phyloP scores from a whole-genome alignment of 2,797 vertebrate species.

The Discoglossus pictus region DNA sequence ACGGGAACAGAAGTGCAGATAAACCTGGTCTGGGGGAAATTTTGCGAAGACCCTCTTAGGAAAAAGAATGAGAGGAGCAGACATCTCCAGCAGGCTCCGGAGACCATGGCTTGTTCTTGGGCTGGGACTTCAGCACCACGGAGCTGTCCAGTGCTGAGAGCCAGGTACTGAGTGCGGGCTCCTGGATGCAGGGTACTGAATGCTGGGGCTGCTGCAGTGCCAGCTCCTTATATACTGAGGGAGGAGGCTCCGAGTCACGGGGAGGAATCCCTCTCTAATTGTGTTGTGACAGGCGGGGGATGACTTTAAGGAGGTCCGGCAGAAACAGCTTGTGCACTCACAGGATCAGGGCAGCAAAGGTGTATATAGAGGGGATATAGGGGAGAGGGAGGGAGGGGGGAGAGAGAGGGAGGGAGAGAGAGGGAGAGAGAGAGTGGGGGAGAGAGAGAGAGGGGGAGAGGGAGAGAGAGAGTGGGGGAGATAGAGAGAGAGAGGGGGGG shows the following conservation, averaged over 20 bases:
- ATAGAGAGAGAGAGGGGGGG: too few species aligned
- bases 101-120: conserved; percentile 61
- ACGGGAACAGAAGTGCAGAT: conserved; percentile 95
- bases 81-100: conserved; percentile 72
- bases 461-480: too few species aligned
- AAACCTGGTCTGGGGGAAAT: conserved; percentile 90
- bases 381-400: too few species aligned
- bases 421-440: too few species aligned
- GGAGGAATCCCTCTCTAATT: conserved; percentile 72
- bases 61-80: conserved; percentile 72
- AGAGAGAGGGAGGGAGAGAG: too few species aligned
- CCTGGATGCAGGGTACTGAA: conserved; percentile 74
- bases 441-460: too few species aligned
- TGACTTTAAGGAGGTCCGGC: conserved; percentile 65
- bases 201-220: conserved; percentile 67
- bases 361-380: too few species aligned
- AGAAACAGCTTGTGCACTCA: background rate
- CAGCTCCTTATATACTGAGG: conserved; percentile 73
- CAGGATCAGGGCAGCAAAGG: too few species aligned
- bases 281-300: conserved; percentile 54
- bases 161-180: conserved; percentile 74
- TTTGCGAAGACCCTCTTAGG: conserved; percentile 71
- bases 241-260: conserved; percentile 73
- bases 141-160: conserved; percentile 60
- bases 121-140: background rate